These are phyloP conservation scores for Cryptophagus acutangulus DNA, from an alignment of 2,888 invertebrate species.

Conservation along the genomic window DNA sequence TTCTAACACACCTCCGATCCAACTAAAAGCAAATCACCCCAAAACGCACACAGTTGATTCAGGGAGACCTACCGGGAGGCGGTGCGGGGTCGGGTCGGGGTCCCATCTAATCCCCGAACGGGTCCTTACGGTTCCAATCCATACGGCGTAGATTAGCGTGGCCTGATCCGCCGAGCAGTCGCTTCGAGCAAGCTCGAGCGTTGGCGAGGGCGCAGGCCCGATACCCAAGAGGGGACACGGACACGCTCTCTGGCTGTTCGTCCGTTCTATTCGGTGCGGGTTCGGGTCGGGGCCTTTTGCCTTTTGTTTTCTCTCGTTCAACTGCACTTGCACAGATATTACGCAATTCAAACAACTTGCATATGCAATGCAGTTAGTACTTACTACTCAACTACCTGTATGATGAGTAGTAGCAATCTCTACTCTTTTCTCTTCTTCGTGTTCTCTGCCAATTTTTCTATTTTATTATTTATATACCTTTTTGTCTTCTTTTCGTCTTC, in stretches of 20 bases:
- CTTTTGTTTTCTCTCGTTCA: no score
- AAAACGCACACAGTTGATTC: constrained; percentile 36
- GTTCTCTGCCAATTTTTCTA: no score
- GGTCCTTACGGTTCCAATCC: constrained; percentile 6
- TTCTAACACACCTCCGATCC: constrained; percentile 43
- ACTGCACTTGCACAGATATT: constrained; percentile 44
- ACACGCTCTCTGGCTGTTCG: no score
- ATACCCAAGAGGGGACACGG: constrained; percentile 2
- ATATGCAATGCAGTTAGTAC: no score
- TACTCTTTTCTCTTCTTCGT: no score
- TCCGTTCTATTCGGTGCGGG: no score
- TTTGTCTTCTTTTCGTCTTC: no score
- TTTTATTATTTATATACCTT: no score
- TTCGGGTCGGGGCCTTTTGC: constrained; percentile 53
- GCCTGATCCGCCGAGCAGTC: constrained; percentile 7
- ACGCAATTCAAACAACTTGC: no score
- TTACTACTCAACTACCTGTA: no score
- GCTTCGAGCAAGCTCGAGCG: background rate
- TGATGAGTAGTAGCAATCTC: no score
- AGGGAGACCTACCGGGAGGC: constrained; percentile 18
- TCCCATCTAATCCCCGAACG: constrained; percentile 1
- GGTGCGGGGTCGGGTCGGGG: constrained; percentile 12
- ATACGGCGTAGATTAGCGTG: constrained; percentile 10
- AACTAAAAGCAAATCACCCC: constrained; percentile 46
- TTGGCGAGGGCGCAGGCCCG: constrained; percentile 3